Base-by-base conservation (phyloP, 1,140 invertebrate genomes). In the Trachymyrmex septentrionalis region DNA sequence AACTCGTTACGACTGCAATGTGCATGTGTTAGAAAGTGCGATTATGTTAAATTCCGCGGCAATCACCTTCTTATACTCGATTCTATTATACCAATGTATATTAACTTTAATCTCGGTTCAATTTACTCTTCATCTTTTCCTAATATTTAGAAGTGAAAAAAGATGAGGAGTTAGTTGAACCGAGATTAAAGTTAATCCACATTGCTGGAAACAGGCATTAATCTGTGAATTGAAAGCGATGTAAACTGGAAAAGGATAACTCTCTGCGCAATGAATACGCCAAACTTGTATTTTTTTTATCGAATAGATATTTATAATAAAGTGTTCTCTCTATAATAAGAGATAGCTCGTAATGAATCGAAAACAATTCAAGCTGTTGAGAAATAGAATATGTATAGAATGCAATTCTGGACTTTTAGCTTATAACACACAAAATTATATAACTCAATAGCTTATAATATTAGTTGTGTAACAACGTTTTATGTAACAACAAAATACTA, bases 1-100 rank as follows among this genome's bases (percentile, higher is more conserved):
- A 24, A 34, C n/a, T 69, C 10, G 48, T 80, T 80, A 69, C 57
- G 57, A 61, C 14, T 77, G 38, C 38, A 50, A 63, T n/a, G 61
- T 69, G 48, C 27, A 69, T 48, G 10, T n/a, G 63, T 53, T n/a
- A 7, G 27, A 16, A 53, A 67, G 69, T 24, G 27, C 27, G 30
- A 80, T 80, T 80, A 63, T 55, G n/a, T 30, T 69, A 38, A 69
- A 80, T 67, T 67, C 48, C 14, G 48, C 30, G 9, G 14, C 57
- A 57, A 63, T n/a, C 24, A 24, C 2, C 53, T 69, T 55, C 63
- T 80, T 80, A 44, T 44, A 10, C 9, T 44, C 38, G 38, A 12
- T 44, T 44, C 38, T 10, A n/a, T n/a, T n/a, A n/a, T n/a, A 44
- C 38, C 3, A 1, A 44, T 44, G 38, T 44, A 44, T 12, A 10